Evolutionary conservation across 2,113 vertebrate species (phyloP).

Genomic region (Hydropotes inermis): DNA sequence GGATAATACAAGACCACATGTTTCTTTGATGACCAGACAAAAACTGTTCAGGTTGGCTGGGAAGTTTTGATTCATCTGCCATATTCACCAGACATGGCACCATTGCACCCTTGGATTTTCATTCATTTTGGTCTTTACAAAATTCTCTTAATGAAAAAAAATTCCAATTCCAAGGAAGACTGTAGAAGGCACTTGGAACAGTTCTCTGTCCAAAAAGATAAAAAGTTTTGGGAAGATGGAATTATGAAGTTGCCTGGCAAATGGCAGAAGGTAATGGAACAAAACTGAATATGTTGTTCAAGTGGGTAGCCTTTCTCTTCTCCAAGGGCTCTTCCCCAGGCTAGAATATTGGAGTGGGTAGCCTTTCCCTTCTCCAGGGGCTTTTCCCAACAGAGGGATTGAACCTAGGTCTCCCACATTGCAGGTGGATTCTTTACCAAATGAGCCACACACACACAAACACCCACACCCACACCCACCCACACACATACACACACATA

Average conservation of each 20-base stretch:
- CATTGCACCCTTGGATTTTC: not conserved
- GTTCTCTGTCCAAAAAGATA: not conserved
- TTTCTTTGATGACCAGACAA: not conserved
- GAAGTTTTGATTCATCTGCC: not conserved
- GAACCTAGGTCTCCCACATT: not conserved
- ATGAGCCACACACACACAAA: not conserved
- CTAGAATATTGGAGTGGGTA: too few relatives aligned
- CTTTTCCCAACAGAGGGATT: not conserved
- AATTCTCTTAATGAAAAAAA: not conserved
- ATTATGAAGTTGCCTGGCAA: not conserved
- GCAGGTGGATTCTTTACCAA: not conserved
- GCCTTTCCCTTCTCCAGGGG: not conserved
- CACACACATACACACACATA: too few relatives aligned
- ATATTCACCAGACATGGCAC: not conserved
- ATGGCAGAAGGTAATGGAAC: not conserved
- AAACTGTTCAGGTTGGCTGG: not conserved
- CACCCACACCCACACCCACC: not conserved
- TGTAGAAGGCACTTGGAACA: not conserved
- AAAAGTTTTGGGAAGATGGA: not conserved
- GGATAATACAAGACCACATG: not conserved
- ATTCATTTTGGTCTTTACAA: not conserved
- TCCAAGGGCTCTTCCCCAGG: not conserved
- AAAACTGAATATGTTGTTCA: not conserved
- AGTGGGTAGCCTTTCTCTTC: not conserved
- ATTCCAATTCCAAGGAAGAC: not conserved